Conservation (phyloP, 2,113 vertebrate genomes). For the Myocastor coypus region DNA sequence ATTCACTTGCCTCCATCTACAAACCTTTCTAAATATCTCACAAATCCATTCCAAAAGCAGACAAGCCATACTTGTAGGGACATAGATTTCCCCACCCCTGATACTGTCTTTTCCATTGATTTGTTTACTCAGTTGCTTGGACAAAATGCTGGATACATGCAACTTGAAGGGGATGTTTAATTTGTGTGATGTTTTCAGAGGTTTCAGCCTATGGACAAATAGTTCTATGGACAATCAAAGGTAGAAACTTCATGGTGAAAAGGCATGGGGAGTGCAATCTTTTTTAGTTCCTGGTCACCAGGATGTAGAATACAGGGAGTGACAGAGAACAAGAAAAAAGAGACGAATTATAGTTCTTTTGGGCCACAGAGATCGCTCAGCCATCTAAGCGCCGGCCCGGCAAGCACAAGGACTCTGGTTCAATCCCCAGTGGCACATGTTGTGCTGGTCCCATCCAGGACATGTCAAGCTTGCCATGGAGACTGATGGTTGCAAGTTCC, state of each 20-base stretch:
- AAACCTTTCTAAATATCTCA: neutral
- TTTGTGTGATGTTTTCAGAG: neutral
- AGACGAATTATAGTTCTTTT: neutral
- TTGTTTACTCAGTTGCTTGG: neutral
- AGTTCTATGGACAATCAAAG: neutral
- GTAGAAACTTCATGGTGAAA: neutral
- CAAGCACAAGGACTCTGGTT: no score
- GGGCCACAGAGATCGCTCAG: no score
- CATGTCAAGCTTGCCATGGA: no score
- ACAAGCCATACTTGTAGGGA: neutral
- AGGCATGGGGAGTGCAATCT: neutral
- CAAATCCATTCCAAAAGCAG: neutral
- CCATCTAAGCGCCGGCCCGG: no score
- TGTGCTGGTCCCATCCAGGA: no score
- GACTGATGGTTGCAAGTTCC: no score
- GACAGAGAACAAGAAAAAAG: neutral
- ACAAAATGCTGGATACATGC: neutral
- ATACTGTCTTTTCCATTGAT: neutral
- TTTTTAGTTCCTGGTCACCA: neutral
- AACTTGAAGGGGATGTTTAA: neutral
- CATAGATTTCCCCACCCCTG: neutral
- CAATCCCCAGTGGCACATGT: no score
- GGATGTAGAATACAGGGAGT: neutral
- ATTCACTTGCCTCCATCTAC: neutral
- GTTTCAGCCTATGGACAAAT: neutral